A percentile compares a stretch with the other conserved stretches of the same genome.
Conservation (phyloP, 2,888 invertebrate species). For the Andrena marginata region DNA sequence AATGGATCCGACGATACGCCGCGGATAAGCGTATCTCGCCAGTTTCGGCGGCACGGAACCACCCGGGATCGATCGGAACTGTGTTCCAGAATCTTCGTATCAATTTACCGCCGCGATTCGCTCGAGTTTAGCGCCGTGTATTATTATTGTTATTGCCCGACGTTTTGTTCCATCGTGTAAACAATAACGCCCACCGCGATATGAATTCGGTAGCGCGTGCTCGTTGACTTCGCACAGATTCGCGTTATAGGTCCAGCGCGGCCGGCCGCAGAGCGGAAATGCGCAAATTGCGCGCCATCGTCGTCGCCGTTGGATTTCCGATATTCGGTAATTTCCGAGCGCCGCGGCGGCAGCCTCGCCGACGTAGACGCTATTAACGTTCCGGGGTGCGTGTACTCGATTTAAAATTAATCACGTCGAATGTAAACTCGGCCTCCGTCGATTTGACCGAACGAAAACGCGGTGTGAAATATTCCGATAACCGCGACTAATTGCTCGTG, state of each 20-base stretch:
- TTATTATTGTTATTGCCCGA: conserved; percentile 25
- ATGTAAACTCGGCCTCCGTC: conserved; percentile 21
- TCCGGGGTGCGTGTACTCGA: conserved; percentile 48
- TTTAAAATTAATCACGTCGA: conserved; percentile 67
- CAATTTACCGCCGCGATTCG: conserved; percentile 30
- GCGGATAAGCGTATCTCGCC: background rate
- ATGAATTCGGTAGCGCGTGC: conserved; percentile 29
- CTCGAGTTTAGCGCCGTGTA: background rate
- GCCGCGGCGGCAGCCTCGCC: conserved; percentile 35
- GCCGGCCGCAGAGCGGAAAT: conserved; percentile 66
- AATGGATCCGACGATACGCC: background rate
- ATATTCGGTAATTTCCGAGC: conserved; percentile 71
- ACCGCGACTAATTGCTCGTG: conserved; percentile 18
- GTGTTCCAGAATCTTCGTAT: conserved; percentile 9
- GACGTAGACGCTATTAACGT: conserved; percentile 63
- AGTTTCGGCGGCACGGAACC: background rate
- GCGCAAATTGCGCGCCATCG: conserved; percentile 69
- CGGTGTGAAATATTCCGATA: conserved; percentile 4
- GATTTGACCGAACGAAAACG: conserved; percentile 44
- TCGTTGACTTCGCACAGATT: conserved; percentile 18
- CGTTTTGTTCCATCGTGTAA: conserved; percentile 18
- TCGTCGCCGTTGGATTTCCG: conserved; percentile 69
- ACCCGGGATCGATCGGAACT: background rate
- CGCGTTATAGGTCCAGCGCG: background rate
- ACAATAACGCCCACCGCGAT: conserved; percentile 24